Base-by-base conservation (phyloP, 2,888 invertebrate species). In the Mesorhabditis sp. region DNA sequence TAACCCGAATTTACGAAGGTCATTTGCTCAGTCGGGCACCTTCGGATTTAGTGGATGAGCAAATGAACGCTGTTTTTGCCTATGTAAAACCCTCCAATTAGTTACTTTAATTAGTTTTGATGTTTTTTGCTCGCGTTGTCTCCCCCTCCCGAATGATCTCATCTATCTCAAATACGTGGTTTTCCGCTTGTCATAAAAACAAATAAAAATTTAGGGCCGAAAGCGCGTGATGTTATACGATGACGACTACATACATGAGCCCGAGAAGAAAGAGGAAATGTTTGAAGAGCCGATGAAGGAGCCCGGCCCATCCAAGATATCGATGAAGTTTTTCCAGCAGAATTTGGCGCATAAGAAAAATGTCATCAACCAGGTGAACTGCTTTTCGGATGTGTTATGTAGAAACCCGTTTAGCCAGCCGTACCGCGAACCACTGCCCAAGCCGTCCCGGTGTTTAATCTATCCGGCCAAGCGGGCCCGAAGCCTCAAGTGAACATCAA, bases 331-430 rank as follows among this genome's bases (percentile, higher is more conserved):
- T 62, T 70, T 85, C 58, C 81, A 84, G 66, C 71, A 80, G 6
- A 84, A 85, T 63, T 67, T 84, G 15, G 79, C 80, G 13, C 75
- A 82, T 43, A 78, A 77, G 70, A 79, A 81, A 68, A 81, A 74
- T 5, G 74, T 72, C 15, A 50, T 50, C 66, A 76, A 28, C 78
- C 73, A 45, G 68, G 70, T 67, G 75, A 70, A 43, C 44, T 69
- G 43, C 71, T 67, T 45, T 45, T 66, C 7, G n/a, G 43, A 28
- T 45, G 6, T 69, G 5, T 65, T 42, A 67, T 50, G 58, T 13
- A 50, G 10, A 13, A 50, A 13, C n/a, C n/a, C n/a, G 7, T 50
- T 50, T 50, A 50, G 7, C n/a, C n/a, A 50, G 58, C 58, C 58
- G 58, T n/a, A 10, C 7, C 58, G 58, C n/a, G 58, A n/a, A 50